Evolutionary conservation across 2,113 vertebrate species (phyloP).

Genomic region (Trinectes maculatus): DNA sequence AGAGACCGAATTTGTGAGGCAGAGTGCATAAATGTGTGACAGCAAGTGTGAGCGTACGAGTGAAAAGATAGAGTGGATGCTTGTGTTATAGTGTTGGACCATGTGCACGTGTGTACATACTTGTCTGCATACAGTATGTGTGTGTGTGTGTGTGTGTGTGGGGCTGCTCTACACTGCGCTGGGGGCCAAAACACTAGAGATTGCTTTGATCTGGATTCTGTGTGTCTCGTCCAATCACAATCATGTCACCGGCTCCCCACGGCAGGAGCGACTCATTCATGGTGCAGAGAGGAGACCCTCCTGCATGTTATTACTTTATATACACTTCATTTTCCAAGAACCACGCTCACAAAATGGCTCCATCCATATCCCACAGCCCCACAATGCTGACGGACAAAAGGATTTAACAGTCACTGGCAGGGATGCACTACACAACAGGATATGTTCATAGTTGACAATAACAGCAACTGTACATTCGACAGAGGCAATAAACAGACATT

Average conservation of each 20-base stretch:
- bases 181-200: slow-evolving; percentile 87
- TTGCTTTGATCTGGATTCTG: slow-evolving; percentile 87
- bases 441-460: slow-evolving; percentile 18
- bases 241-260: slow-evolving; percentile 83
- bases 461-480: background rate
- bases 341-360: slow-evolving; percentile 76
- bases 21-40: slow-evolving; percentile 60
- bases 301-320: slow-evolving; percentile 78
- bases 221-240: slow-evolving; percentile 86
- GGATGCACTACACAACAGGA: slow-evolving; percentile 19
- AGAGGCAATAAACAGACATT: slow-evolving; percentile 14
- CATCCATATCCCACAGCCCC: slow-evolving; percentile 52
- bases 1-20: slow-evolving; percentile 48
- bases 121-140: slow-evolving; percentile 53
- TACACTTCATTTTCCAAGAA: slow-evolving; percentile 75
- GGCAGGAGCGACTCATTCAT: slow-evolving; percentile 81
- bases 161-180: slow-evolving; percentile 79
- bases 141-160: slow-evolving; percentile 74
- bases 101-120: slow-evolving; percentile 34
- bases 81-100: slow-evolving; percentile 52
- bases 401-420: slow-evolving; percentile 26
- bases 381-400: slow-evolving; percentile 43
- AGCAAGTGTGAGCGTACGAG: slow-evolving; percentile 54
- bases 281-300: slow-evolving; percentile 77
- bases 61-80: slow-evolving; percentile 64